Base-by-base conservation (phyloP, 2,888 invertebrate species). In the Zygaena filipendulae region DNA sequence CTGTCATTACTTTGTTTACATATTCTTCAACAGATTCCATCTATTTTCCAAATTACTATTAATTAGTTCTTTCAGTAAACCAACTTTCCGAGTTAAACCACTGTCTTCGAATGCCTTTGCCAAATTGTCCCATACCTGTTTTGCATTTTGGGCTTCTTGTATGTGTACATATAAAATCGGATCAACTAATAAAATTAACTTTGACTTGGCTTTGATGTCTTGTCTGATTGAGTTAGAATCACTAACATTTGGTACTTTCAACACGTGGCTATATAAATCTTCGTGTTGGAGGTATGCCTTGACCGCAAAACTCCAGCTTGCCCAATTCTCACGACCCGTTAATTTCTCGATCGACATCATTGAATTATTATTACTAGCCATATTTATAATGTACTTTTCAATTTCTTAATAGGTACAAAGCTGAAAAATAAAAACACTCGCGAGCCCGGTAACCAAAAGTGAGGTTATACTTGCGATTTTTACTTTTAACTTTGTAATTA, bases 21-120 rank as follows among this genome's bases (percentile, higher is more conserved):
- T n/a, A n/a, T n/a, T n/a, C n/a, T n/a, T n/a, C n/a, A n/a, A n/a
- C n/a, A n/a, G n/a, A n/a, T n/a, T n/a, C n/a, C n/a, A n/a, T n/a
- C n/a, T n/a, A n/a, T n/a, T n/a, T n/a, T n/a, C n/a, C n/a, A n/a
- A 25, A 11, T 20, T 32, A 2, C 33, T 40, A 21, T 37, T 40
- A 21, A 38, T 35, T 0, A 40, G 18, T 6, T 38, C 37, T 30
- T 29, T 38, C 24, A 40, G 22, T 22, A 36, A 29, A 3, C 40
- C 35, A 19, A 36, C 40, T 30, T 35, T 36, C 13, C 38, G 14
- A 11, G 21, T 25, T 11, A 32, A n/a, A 8, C 31, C 35, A 11
- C 18, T 14, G 30, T 35, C 31, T 12, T 33, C 33, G 10, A 35
- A 38, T 26, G 32, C 33, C 21, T 32, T 31, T 14, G 33, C 4